Base-by-base conservation (phyloP, 2,113 vertebrate species). In the Callionymus lyra region DNA sequence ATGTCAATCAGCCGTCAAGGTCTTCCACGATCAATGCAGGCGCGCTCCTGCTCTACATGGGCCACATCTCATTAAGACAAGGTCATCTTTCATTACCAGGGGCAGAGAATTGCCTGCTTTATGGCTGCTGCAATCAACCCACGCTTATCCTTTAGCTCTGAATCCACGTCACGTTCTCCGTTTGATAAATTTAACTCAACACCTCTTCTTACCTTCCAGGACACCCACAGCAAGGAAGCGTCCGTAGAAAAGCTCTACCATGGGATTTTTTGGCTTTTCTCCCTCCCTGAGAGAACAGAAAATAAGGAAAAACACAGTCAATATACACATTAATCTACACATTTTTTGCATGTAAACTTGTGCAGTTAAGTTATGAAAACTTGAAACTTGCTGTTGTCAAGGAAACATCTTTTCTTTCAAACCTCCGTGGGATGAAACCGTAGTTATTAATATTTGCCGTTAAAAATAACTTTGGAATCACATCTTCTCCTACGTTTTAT, bases 191-290 rank as follows among this genome's bases (percentile, higher is more conserved):
- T 52, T 41, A 58, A 68, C 52, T 43, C 38, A 63, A 73, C 34
- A 44, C 16, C 16, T 44, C 17, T 17, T 33, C 77, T 77, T 75
- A 98, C 95, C 95, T 92, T 98, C 95, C 59, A 93, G 89, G 19
- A 97, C 90, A 31, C 95, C 95, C 53, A 96, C 89, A 35, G 93
- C 95, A 63, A 94, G 82, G 74, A 98, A 98, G 44, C 92, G 86
- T 6, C 95, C 95, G 6, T 99, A 99, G 60, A 99, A 99, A 56
- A 99, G 76, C 53, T 99, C 94, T 50, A 98, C 93, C 94, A 99
- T 98, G 1, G 95, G 95, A 58, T 99, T 99, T 87, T 97, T 97
- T 77, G 92, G 90, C 82, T 93, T 97, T 50, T 97, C 92, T 63
- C 90, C 92, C 80, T 96, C 92, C 74, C 94, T 98, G 74, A 59